Conservation (phyloP, 2,888 invertebrate genomes). For the Xylota sylvarum region DNA sequence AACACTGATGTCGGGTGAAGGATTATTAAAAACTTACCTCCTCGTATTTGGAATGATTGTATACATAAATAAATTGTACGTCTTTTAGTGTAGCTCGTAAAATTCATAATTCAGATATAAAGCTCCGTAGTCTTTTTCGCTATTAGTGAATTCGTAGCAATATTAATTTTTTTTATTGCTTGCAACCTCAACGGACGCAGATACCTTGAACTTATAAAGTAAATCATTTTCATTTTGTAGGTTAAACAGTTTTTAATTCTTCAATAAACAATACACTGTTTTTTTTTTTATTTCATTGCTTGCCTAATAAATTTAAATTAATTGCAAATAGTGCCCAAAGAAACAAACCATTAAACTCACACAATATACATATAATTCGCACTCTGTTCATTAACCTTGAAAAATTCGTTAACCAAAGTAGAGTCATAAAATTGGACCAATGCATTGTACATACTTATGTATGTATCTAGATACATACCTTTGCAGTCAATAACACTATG, state of each 20-base stretch:
- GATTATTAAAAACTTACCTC: too few species aligned
- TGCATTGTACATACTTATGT: not conserved
- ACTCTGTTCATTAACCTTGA: constrained; percentile 55
- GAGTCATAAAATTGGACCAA: constrained; percentile 11
- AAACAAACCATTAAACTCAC: not conserved
- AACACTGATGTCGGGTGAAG: too few species aligned
- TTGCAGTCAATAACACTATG: constrained; percentile 2
- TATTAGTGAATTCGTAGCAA: not conserved
- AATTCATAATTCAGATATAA: too few species aligned
- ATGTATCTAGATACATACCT: not conserved
- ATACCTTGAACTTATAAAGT: constrained; percentile 1
- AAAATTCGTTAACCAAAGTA: not conserved
- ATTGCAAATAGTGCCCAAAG: not conserved
- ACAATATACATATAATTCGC: not conserved
- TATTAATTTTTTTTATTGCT: not conserved
- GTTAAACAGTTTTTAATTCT: constrained; percentile 17
- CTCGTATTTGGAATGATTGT: too few species aligned
- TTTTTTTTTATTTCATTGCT: not conserved
- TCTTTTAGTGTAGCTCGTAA: too few species aligned
- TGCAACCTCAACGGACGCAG: not conserved
- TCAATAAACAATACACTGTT: constrained; percentile 6
- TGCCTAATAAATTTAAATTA: constrained; percentile 1
- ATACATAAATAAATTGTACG: too few species aligned
- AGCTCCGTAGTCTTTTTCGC: too few species aligned
- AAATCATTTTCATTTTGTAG: constrained; percentile 5